Base-by-base conservation (phyloP, 2,888 invertebrate species). In the Mythimna ferrago region DNA sequence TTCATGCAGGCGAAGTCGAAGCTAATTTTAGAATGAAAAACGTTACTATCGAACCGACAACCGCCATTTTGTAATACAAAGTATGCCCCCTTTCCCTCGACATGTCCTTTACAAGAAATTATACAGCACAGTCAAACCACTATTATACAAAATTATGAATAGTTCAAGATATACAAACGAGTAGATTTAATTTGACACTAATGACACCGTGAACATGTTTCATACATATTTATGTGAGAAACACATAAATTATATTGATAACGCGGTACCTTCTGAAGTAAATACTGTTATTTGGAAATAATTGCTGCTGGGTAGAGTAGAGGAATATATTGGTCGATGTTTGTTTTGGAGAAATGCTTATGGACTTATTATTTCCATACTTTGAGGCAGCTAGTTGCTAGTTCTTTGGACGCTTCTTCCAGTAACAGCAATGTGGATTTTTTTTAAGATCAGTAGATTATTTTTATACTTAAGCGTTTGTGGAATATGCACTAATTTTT, bases 151-250 rank as follows among this genome's bases (percentile, higher is more conserved):
- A 84, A 32, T 32, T 76, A 76, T 78, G 61, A 77, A 80, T 66
- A 75, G 69, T 71, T 73, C 73, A 66, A 78, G 76, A 83, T 80
- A 86, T 87, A 86, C 87, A 86, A 90, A 87, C 87, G 78, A 83
- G 82, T 68, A 73, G 80, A 82, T 78, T 86, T 83, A 84, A 88
- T 86, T 84, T 86, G 86, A 86, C 83, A 76, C 74, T 89, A 89
- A 90, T 90, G 85, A 87, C 81, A 81, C 68, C 78, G 76, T 78
- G 70, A 80, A 66, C 61, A 76, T 66, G 57, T 58, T 69, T 83
- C 86, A 89, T 89, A 77, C 81, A 90, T 90, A 90, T 90, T 88
- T 84, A 89, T 90, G 87, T 90, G 90, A 81, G 90, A 87, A 86
- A 71, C 70, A 64, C 76, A 82, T 86, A 83, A 87, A 87, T 88